phyloP scores from a whole-genome alignment of 2,113 vertebrate genomes.

The Oncorhynchus masou region DNA sequence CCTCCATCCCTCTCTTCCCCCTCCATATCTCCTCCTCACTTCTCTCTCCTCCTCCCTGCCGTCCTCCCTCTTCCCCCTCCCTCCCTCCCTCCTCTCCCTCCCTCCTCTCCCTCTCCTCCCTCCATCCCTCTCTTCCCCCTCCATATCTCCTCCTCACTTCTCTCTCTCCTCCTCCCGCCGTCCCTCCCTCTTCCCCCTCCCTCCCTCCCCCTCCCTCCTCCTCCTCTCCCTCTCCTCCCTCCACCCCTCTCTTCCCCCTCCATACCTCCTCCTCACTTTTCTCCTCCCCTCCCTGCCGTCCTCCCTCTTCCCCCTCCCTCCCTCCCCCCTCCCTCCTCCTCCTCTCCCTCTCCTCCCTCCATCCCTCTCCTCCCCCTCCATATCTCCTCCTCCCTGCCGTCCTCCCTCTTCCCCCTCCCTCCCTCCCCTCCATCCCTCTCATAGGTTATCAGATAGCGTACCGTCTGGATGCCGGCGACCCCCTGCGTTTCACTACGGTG shows the following conservation, averaged over 20 bases:
- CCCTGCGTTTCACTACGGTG: slow-evolving; percentile 87
- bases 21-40: no score
- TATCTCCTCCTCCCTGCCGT: neutral
- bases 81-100: neutral
- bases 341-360: slow-evolving; percentile 8
- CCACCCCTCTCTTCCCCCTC: neutral
- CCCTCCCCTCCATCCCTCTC: neutral
- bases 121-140: neutral
- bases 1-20: no score
- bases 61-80: no score
- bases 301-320: neutral
- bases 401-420: slow-evolving; percentile 1
- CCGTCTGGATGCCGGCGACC: slow-evolving; percentile 83
- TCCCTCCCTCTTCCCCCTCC: neutral
- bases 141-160: no score
- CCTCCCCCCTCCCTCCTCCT: neutral
- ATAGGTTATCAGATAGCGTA: slow-evolving; percentile 94
- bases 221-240: neutral
- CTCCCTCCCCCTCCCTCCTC: neutral
- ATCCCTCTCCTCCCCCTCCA: no score
- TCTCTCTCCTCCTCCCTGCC: neutral
- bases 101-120: neutral
- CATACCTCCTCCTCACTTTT: no score
- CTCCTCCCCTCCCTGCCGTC: neutral
- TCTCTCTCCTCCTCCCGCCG: neutral